Evolutionary conservation across 2,888 invertebrate species (phyloP).

Genomic region (Prenolepis imparis): DNA sequence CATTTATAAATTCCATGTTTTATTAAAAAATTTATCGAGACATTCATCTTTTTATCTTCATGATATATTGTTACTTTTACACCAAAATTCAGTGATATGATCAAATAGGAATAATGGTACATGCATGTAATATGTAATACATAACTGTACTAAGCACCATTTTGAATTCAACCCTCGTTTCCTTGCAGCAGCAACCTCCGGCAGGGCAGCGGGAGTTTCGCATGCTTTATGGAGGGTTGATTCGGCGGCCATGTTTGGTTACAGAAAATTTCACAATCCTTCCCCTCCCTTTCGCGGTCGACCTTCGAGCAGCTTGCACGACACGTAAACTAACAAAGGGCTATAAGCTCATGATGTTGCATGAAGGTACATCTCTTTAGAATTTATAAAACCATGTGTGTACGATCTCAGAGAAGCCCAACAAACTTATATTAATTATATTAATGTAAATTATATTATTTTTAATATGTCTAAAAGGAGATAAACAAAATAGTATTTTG

Average conservation of each 20-base stretch:
- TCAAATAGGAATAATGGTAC: slow-evolving; percentile 64
- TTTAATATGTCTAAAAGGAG: not conserved
- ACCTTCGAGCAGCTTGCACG: slow-evolving; percentile 72
- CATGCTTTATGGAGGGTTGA: slow-evolving; percentile 69
- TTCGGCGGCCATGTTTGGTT: slow-evolving; percentile 73
- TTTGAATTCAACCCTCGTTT: slow-evolving; percentile 49
- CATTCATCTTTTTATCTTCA: not conserved
- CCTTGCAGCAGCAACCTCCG: slow-evolving; percentile 38
- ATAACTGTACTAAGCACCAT: slow-evolving; percentile 62
- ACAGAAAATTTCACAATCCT: slow-evolving; percentile 69
- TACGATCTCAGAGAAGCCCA: not conserved
- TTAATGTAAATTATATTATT: not conserved
- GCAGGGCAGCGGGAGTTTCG: slow-evolving; percentile 61
- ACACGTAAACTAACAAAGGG: slow-evolving; percentile 74
- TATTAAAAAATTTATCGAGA: not conserved
- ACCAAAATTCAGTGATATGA: slow-evolving; percentile 41
- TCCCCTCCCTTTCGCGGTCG: slow-evolving; percentile 58
- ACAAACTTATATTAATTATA: not conserved
- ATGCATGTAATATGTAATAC: slow-evolving; percentile 54
- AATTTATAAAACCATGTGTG: not conserved
- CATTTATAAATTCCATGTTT: not conserved
- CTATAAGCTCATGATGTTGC: slow-evolving; percentile 57
- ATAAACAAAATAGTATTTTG: not conserved
- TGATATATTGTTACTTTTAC: slow-evolving; percentile 38
- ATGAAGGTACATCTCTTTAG: slow-evolving; percentile 20